These are phyloP conservation scores for Dreissena rostriformis DNA, from an alignment of 1,140 invertebrate genomes.

Conservation along the genomic window DNA sequence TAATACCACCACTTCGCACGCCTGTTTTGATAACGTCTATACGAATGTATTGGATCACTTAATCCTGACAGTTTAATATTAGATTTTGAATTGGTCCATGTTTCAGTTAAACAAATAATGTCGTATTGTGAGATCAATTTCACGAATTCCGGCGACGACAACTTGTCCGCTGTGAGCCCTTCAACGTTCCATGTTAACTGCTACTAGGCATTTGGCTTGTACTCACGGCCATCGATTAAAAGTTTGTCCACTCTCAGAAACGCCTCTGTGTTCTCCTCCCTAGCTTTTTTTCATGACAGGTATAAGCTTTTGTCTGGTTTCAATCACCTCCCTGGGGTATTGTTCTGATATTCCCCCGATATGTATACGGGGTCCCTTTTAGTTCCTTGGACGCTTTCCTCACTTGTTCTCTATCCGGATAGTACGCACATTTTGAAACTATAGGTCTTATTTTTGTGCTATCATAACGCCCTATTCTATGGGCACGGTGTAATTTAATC, in stretches of 20 bases:
- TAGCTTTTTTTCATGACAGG: not conserved
- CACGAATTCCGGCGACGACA: conserved; percentile 14
- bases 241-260: not conserved
- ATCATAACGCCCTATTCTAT: not conserved
- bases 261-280: not conserved
- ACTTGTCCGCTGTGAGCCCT: conserved; percentile 24
- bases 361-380: conserved; percentile 12
- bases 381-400: conserved; percentile 19
- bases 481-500: too few species aligned
- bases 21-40: conserved; percentile 20
- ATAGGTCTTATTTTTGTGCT: conserved; percentile 13
- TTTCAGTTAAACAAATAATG: conserved; percentile 18
- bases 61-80: conserved; percentile 6
- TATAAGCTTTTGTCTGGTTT: conserved; percentile 10
- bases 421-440: conserved; percentile 37
- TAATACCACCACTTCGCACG: conserved; percentile 14
- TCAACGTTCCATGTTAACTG: conserved; percentile 28
- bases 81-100: conserved; percentile 28
- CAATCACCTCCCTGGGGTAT: conserved; percentile 18
- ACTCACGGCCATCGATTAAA: not conserved
- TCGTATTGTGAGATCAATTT: conserved; percentile 16
- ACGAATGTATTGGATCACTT: conserved; percentile 29
- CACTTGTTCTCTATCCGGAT: conserved; percentile 19
- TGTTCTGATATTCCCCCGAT: conserved; percentile 44
- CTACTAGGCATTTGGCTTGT: not conserved